Evolutionary conservation across 92 coral and sea anemone genomes (phyloP).

Genomic region (Zoanthus sansibaricus): DNA sequence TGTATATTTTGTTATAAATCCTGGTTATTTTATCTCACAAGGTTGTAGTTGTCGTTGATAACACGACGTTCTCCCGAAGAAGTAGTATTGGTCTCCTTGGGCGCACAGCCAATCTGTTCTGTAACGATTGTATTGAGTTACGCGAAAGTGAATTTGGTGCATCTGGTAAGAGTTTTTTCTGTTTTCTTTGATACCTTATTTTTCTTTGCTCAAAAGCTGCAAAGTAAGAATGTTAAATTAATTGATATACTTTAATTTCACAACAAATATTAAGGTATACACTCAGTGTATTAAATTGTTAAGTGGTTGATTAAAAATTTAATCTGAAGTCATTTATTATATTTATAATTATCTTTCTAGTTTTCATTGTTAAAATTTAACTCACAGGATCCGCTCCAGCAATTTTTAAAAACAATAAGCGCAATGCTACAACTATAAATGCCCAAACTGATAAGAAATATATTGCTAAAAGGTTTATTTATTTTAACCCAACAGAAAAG

Average conservation of each 20-base stretch:
- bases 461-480: neutral
- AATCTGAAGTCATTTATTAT: neutral
- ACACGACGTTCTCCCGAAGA: neutral
- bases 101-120: neutral
- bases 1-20: neutral
- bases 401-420: neutral
- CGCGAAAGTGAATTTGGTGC: neutral
- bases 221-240: neutral
- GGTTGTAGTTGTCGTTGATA: slow-evolving; percentile 16
- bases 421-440: neutral
- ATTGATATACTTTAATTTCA: neutral
- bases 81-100: neutral
- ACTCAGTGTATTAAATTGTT: neutral
- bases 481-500: neutral
- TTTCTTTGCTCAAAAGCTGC: neutral
- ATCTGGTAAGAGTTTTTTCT: neutral
- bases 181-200: neutral
- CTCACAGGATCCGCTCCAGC: neutral
- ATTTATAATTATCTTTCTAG: neutral
- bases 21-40: neutral
- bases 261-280: neutral
- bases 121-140: slow-evolving; percentile 30
- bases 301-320: neutral
- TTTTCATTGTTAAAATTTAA: neutral
- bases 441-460: neutral